phyloP scores from a whole-genome alignment of 37 sponge, comb jelly and placozoan genomes.

The Ephydatia muelleri region DNA sequence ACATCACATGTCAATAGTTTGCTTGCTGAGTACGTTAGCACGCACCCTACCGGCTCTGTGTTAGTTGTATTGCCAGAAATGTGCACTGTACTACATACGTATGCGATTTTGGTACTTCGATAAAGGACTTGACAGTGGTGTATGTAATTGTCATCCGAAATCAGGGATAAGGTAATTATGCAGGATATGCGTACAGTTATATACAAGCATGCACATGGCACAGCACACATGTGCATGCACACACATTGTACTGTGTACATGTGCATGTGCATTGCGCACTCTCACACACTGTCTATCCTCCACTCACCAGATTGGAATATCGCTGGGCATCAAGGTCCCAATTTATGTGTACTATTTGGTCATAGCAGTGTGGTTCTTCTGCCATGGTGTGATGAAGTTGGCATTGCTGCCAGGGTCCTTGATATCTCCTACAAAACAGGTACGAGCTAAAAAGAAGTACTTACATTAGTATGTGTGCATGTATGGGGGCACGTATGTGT shows the following conservation, averaged over 20 bases:
- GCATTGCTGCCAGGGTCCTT: slow-evolving; percentile 36
- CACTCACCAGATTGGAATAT: slow-evolving; percentile 31
- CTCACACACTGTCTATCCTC: not conserved
- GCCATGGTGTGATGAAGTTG: slow-evolving; percentile 42
- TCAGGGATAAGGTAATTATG: not conserved
- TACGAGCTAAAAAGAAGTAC: not conserved
- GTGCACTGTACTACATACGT: too few relatives aligned
- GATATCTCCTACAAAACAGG: not conserved
- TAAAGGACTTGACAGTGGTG: not conserved
- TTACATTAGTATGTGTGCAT: not conserved
- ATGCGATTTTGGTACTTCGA: too few relatives aligned
- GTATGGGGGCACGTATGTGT: not conserved
- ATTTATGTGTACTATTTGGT: slow-evolving; percentile 29
- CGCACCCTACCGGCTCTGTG: too few relatives aligned
- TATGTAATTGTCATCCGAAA: not conserved
- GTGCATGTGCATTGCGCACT: slow-evolving; percentile 6
- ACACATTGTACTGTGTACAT: not conserved
- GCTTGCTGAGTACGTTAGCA: too few relatives aligned
- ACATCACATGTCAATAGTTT: too few relatives aligned
- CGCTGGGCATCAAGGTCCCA: not conserved
- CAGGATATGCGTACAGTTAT: not conserved
- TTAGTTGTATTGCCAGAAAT: too few relatives aligned
- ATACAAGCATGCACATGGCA: not conserved
- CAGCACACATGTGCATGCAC: not conserved
- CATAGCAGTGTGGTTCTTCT: slow-evolving; percentile 45